Percentiles rank a stretch among this genome's conserved stretches.
Evolutionary conservation across 2,113 vertebrate species (phyloP).

Genomic region (Oryzias curvinotus): DNA sequence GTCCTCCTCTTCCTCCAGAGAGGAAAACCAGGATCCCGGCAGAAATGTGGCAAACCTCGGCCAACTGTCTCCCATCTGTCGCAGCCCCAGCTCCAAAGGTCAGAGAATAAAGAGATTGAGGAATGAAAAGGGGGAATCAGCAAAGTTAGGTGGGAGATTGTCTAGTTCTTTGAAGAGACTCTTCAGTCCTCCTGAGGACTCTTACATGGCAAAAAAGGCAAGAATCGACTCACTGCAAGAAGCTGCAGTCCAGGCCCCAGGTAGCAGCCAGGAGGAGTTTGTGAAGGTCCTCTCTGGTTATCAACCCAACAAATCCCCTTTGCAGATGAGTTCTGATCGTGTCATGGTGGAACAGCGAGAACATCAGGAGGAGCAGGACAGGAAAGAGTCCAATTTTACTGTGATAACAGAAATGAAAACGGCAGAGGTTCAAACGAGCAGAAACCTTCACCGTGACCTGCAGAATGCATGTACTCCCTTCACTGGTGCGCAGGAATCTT

Average conservation of each 20-base stretch:
- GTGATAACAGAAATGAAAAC: slow-evolving; percentile 40
- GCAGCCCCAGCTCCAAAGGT: slow-evolving; percentile 48
- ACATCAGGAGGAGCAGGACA: neutral
- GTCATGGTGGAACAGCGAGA: slow-evolving; percentile 9
- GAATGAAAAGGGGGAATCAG: slow-evolving; percentile 8
- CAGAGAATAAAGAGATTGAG: slow-evolving; percentile 15
- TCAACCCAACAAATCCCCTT: neutral
- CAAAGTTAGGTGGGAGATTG: slow-evolving; percentile 17
- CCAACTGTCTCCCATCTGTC: slow-evolving; percentile 60
- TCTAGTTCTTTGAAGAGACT: slow-evolving; percentile 63
- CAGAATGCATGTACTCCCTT: slow-evolving; percentile 1
- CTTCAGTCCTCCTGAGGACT: slow-evolving; percentile 57
- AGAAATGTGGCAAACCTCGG: neutral
- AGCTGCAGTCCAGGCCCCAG: neutral
- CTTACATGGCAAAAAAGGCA: slow-evolving; percentile 58
- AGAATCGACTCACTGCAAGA: slow-evolving; percentile 25
- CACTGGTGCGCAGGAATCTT: neutral
- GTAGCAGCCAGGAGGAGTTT: neutral
- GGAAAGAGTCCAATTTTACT: slow-evolving; percentile 42
- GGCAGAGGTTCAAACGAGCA: neutral
- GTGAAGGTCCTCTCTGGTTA: slow-evolving; percentile 5
- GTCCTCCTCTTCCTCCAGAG: slow-evolving; percentile 6
- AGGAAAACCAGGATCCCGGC: slow-evolving; percentile 1
- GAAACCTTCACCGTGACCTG: neutral
- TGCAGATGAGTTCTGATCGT: slow-evolving; percentile 2